Base-by-base conservation (phyloP, 2,797 vertebrate genomes). In the Epinephelus malabaricus region DNA sequence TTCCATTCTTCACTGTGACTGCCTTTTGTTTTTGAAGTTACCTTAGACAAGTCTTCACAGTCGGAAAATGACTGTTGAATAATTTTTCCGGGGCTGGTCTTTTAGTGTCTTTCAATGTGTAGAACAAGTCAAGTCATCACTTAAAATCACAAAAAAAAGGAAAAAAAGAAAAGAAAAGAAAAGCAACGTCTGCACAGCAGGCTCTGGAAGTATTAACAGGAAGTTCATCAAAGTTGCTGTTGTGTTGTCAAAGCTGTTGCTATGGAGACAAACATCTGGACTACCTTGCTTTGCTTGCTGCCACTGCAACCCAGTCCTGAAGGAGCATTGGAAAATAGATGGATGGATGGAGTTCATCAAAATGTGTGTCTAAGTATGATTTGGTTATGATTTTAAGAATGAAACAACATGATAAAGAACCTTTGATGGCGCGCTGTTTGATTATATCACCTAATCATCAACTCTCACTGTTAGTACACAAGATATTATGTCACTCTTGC, bases 401-500 rank as follows among this genome's bases (percentile, higher is more conserved):
- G 30, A 56, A 79, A 76, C 38, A 45, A 45, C 43, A 68, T 17
- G 66, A 72, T 45, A 23, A 63, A 62, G 30, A 40, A 43, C 45
- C 17, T 66, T 67, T 45, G 49, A 34, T 69, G 54, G 13, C 46
- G 15, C 12, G 5, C 23, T 46, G 13, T 76, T 62, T 81, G 49
- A 64, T 51, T 64, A 10, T n/a, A 49, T 61, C 63, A 23, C 40
- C 23, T 50, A 34, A 72, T 81, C 67, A 46, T 19, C 23, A 60
- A 23, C 65, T 68, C 49, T 68, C n/a, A 70, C 25, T 80, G 73
- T 69, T 68, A 69, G 71, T 50, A 43, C 17, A 65, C 17, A 12
- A 27, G 27, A 27, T 65, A 70, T 65, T 62, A 56, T 81, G 63
- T 74, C 78, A 68, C 49, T 27, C 8, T 19, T 69, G 61, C 81